Base-by-base conservation (phyloP, 2,797 vertebrate genomes). In the Peromyscus nudipes region DNA sequence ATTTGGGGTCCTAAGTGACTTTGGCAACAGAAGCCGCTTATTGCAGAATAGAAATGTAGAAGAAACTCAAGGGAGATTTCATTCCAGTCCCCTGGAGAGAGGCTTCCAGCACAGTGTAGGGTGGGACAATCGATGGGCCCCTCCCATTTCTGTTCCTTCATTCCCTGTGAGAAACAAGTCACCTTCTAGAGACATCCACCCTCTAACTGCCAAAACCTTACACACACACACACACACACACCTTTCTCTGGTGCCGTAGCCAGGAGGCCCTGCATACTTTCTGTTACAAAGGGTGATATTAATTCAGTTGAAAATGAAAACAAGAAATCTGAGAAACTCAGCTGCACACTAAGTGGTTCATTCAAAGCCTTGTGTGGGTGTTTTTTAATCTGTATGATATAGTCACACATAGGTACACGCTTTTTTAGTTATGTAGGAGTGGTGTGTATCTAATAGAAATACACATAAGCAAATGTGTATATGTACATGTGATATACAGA, bases 281-380 rank as follows among this genome's bases (percentile, higher is more conserved):
- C 92, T 81, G 80, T 83, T 95, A 92, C 46, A 93, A 91, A 95
- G 6, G 43, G 43, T 77, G 65, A 62, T n/a, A 29, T 90, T 92
- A 64, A 90, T 77, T 89, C 8, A 55, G 43, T 82, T 43, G 13
- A 81, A 89, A 94, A n/a, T 6, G 49, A 75, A 84, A 97, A 75
- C 52, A 81, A 73, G 55, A 94, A 90, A 10, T 84, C 13, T 9
- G 19, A n/a, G 21, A 91, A 92, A 67, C 4, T 52, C 84, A 49
- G 11, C 86, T 93, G 46, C 34, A 37, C 4, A 4, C 79, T 43
- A 43, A 76, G 67, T 64, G 10, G 11, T 40, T 21, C 7, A 4
- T 62, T 73, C 82, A 64, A 89, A 89, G 49, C 6, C 14, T n/a
- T 40, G 7, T 62, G 12, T 34, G 2, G 29, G 6, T 92, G 4